Conservation (phyloP, 2,888 invertebrate genomes). For the Coleophora deauratella region DNA sequence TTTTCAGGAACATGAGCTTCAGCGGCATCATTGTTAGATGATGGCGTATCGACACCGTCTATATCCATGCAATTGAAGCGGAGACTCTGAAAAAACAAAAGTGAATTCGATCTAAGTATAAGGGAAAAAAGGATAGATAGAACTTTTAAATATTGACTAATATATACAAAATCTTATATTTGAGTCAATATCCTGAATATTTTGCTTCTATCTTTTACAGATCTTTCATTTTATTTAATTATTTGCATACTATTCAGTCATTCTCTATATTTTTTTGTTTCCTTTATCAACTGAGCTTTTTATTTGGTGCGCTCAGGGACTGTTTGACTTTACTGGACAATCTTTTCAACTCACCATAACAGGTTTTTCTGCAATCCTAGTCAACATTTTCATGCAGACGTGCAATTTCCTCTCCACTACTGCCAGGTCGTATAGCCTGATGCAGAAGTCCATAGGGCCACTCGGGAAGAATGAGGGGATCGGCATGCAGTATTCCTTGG, state of each 20-base stretch:
- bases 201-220: too few relatives aligned
- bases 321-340: too few relatives aligned
- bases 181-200: too few relatives aligned
- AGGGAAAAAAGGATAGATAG: too few relatives aligned
- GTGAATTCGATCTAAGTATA: neutral
- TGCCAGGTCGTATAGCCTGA: constrained; percentile 74
- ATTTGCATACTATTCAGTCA: too few relatives aligned
- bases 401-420: constrained; percentile 74
- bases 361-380: constrained; percentile 59
- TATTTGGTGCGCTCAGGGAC: too few relatives aligned
- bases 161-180: too few relatives aligned
- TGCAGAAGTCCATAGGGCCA: constrained; percentile 70
- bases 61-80: constrained; percentile 78
- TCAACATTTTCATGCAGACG: constrained; percentile 76
- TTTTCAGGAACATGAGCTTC: too few relatives aligned
- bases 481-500: constrained; percentile 77
- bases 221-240: too few relatives aligned
- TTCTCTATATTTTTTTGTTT: too few relatives aligned
- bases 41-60: constrained; percentile 29
- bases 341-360: constrained; percentile 42
- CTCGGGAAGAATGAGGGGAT: constrained; percentile 69
- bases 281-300: too few relatives aligned
- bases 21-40: neutral
- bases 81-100: constrained; percentile 33
- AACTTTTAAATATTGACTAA: too few relatives aligned